Evolutionary conservation across 2,888 invertebrate genomes (phyloP).

Genomic region (Sclerodermus sp.): DNA sequence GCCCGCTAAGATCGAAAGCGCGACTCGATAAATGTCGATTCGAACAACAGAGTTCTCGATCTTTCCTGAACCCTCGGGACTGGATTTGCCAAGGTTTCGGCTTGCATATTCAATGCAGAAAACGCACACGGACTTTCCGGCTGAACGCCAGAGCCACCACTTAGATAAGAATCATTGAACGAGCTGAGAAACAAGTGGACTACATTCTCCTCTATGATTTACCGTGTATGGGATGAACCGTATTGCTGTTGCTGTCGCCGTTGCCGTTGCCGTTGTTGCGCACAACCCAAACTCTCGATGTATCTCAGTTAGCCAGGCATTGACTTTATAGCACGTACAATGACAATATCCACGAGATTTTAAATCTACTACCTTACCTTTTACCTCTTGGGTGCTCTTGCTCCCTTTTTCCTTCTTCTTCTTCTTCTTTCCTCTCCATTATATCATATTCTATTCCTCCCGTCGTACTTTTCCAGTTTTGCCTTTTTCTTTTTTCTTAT

Average conservation of each 20-base stretch:
- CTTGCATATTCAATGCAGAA: too few species aligned
- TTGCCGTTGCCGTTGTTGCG: too few species aligned
- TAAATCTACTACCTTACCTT: slow-evolving; percentile 39
- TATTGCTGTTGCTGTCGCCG: too few species aligned
- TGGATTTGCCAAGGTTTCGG: too few species aligned
- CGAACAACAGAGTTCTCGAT: too few species aligned
- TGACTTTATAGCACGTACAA: slow-evolving; percentile 48
- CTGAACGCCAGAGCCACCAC: slow-evolving; percentile 5
- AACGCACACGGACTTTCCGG: neutral
- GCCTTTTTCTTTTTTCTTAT: neutral
- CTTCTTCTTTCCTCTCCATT: slow-evolving; percentile 33
- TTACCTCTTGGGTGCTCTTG: too few species aligned
- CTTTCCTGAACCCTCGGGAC: too few species aligned
- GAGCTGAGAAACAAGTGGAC: neutral
- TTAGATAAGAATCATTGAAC: neutral
- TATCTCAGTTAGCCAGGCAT: slow-evolving; percentile 3
- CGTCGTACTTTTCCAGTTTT: slow-evolving; percentile 27
- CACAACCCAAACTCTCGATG: too few species aligned
- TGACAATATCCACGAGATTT: slow-evolving; percentile 50
- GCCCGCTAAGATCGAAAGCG: slow-evolving; percentile 32
- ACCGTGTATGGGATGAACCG: too few species aligned
- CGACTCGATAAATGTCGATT: slow-evolving; percentile 17
- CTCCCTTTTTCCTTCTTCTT: slow-evolving; percentile 10
- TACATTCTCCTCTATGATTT: too few species aligned
- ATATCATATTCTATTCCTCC: slow-evolving; percentile 48